Base-by-base conservation (phyloP, 2,797 vertebrate genomes). In the Gymnoscopelus braueri region DNA sequence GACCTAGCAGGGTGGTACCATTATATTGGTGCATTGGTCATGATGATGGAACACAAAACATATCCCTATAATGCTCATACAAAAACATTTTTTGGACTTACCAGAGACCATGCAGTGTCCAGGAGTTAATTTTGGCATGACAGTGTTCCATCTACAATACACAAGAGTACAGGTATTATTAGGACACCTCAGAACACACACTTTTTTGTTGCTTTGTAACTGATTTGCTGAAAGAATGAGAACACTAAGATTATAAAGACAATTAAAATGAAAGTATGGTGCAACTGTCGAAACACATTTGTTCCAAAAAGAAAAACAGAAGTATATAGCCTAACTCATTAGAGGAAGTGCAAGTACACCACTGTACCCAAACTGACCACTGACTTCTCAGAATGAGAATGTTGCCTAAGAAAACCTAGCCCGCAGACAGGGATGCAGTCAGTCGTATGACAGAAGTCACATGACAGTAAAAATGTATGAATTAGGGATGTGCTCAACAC, bases 21-120 rank as follows among this genome's bases (percentile, higher is more conserved):
- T 44, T 44, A 44, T n/a, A 10, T 55, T 24, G 24, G 8, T 55
- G 53, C 23, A 12, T 13, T 56, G 24, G 11, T 13, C 11, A 26
- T 26, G 53, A 11, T 24, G 15, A 23, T 11, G 24, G 54, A 11
- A 12, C 23, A 10, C 53, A 26, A 13, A 10, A 55, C 5, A 23
- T 24, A 56, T 7, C 10, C 3, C 23, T 14, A 35, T 13, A 11
- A 50, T 11, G 11, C n/a, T 55, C 23, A 19, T 67, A 69, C 5
- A 69, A 3, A 66, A 11, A 58, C 1, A 19, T 10, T 55, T 10
- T 11, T n/a, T 15, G 32, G 19, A 56, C 88, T 65, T 83, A 95
- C 94, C 94, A 95, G 49, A 95, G 87, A 77, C 94, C 94, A 83
- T 95, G 94, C 13, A 95, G 61, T 51, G 93, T 92, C 94, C 94